Conservation (phyloP, 2,113 vertebrate genomes). For the Sylvilagus bachmani region DNA sequence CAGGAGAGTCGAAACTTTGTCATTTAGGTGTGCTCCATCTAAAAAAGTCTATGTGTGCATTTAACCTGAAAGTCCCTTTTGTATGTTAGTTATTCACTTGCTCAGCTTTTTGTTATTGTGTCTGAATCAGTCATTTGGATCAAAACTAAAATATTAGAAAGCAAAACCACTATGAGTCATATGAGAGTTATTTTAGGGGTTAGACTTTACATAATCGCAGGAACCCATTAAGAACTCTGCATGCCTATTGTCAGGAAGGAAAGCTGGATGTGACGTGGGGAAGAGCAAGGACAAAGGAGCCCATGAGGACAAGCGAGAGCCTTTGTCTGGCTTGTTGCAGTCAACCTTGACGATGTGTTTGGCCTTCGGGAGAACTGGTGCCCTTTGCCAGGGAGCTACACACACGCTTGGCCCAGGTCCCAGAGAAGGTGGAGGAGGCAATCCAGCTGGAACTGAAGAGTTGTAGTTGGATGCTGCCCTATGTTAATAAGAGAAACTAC, state of each 20-base stretch:
- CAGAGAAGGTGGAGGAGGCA: not conserved
- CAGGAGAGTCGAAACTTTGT: not conserved
- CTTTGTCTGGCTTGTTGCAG: not conserved
- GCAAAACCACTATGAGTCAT: not conserved
- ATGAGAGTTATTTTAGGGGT: not conserved
- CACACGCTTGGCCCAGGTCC: not conserved
- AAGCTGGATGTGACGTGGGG: not conserved
- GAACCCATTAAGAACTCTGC: not conserved
- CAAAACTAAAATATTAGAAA: not conserved
- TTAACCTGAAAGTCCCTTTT: not conserved
- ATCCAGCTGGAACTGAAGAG: not conserved
- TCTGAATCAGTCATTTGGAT: not conserved
- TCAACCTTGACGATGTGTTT: not conserved
- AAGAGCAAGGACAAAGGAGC: not conserved
- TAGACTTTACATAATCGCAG: not conserved
- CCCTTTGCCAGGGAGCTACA: not conserved
- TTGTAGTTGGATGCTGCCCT: not conserved
- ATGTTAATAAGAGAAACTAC: not conserved
- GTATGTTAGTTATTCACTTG: not conserved
- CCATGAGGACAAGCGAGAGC: not conserved
- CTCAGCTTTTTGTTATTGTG: conserved; percentile 8
- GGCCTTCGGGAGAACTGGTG: not conserved
- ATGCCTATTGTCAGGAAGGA: not conserved
- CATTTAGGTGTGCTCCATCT: not conserved
- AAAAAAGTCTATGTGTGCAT: not conserved